These are phyloP conservation scores for Labia minor DNA, from an alignment of 2,888 invertebrate species.

Conservation along the genomic window DNA sequence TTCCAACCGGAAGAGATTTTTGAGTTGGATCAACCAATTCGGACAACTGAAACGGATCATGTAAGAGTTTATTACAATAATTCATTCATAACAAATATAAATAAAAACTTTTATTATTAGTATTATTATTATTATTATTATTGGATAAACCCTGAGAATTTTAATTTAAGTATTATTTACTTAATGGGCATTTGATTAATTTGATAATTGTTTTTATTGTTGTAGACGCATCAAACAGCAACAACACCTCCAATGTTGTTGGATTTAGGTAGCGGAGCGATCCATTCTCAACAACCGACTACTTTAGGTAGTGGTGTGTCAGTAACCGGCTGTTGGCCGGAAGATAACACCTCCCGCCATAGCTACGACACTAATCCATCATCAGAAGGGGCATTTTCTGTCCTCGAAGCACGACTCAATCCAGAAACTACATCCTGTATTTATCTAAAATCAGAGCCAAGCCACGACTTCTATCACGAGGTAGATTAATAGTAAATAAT, in stretches of 20 bases:
- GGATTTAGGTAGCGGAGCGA: conserved; percentile 61
- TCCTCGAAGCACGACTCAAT: neutral
- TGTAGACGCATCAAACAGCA: conserved; percentile 28
- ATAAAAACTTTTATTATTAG: too few relatives aligned
- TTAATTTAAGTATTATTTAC: too few relatives aligned
- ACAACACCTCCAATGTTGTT: conserved; percentile 59
- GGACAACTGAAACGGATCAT: conserved; percentile 19
- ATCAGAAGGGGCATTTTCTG: neutral
- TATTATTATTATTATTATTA: too few relatives aligned
- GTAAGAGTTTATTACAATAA: neutral
- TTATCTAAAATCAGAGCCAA: neutral
- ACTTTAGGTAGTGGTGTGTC: neutral
- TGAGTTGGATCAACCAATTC: conserved; percentile 59
- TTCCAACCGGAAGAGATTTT: conserved; percentile 70
- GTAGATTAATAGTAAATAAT: neutral
- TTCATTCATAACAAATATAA: too few relatives aligned
- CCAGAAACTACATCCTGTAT: neutral
- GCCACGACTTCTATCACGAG: neutral
- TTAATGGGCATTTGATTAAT: too few relatives aligned
- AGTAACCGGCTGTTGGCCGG: neutral
- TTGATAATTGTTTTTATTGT: too few relatives aligned
- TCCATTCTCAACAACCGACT: conserved; percentile 33
- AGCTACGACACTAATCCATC: neutral
- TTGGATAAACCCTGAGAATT: too few relatives aligned
- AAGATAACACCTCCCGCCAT: neutral